Percentiles rank a stretch among this genome's conserved stretches.
phyloP scores from a whole-genome alignment of 2,888 invertebrate genomes.

The Fabriciana adippe region DNA sequence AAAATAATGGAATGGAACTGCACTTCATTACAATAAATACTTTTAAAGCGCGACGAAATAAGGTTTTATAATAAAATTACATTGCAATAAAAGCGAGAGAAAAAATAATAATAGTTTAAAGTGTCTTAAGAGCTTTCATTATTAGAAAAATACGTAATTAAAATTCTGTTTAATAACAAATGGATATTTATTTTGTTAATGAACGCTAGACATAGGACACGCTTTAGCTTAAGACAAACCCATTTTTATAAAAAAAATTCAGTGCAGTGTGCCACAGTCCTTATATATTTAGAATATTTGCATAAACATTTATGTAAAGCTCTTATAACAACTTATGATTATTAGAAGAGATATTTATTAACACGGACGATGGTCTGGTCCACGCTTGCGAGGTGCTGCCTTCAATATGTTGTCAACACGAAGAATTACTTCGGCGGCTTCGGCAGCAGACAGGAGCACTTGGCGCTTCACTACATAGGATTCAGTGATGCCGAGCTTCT shows the following conservation, averaged over 20 bases:
- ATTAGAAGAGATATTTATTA: constrained; percentile 58
- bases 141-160: background rate
- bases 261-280: background rate
- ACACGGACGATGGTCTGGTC: constrained; percentile 92
- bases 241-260: background rate
- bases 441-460: constrained; percentile 95
- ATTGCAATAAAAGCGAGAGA: constrained; percentile 7
- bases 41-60: constrained; percentile 1
- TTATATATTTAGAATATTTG: constrained; percentile 1
- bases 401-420: constrained; percentile 98
- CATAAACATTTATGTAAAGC: constrained; percentile 6
- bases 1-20: no score
- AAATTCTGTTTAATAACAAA: constrained; percentile 2
- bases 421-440: constrained; percentile 99
- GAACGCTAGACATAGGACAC: background rate
- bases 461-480: constrained; percentile 98
- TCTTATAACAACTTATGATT: background rate
- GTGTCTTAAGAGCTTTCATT: constrained; percentile 10
- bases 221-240: no score
- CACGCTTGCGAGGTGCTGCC: constrained; percentile 93
- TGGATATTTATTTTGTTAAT: background rate
- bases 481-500: constrained; percentile 95
- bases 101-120: background rate
- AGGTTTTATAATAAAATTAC: background rate
- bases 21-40: background rate